Percentiles rank a stretch among this genome's conserved stretches.
Evolutionary conservation across 2,113 vertebrate species (phyloP).

Genomic region (Hyperopisus bebe): DNA sequence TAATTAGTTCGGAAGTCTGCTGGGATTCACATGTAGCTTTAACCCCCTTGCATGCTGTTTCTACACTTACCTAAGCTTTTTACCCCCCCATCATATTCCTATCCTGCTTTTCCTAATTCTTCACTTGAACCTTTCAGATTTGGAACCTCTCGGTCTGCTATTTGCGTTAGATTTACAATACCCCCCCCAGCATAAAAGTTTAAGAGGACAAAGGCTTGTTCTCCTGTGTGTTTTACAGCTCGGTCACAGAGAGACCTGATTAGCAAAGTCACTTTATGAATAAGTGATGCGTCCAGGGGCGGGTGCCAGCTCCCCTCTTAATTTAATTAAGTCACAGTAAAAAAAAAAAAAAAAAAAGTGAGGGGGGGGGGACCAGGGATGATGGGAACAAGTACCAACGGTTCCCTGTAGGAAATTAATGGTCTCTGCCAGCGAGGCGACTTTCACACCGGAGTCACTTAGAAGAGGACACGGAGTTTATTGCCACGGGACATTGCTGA

Average conservation of each 20-base stretch:
- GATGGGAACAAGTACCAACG: slow-evolving; percentile 43
- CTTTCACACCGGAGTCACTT: slow-evolving; percentile 32
- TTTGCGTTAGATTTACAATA: slow-evolving; percentile 17
- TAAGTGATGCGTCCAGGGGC: slow-evolving; percentile 40
- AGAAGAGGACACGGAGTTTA: slow-evolving; percentile 22
- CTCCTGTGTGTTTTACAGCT: slow-evolving; percentile 30
- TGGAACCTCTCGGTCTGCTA: neutral
- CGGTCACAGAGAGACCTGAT: slow-evolving; percentile 29
- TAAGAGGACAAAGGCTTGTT: slow-evolving; percentile 30
- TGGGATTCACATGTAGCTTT: neutral
- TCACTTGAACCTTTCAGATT: neutral
- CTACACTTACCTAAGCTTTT: neutral
- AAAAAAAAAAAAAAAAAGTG: slow-evolving; percentile 7
- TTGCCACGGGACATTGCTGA: neutral
- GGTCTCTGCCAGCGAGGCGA: slow-evolving; percentile 34
- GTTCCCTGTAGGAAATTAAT: slow-evolving; percentile 38
- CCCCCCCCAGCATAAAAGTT: slow-evolving; percentile 30
- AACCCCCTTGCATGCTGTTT: neutral
- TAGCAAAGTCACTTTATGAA: slow-evolving; percentile 55
- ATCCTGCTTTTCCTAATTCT: neutral
- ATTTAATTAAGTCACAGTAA: slow-evolving; percentile 53
- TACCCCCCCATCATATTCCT: neutral
- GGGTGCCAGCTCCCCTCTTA: slow-evolving; percentile 54
- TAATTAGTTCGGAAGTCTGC: no score
- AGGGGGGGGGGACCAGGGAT: slow-evolving; percentile 5